A percentile compares a stretch with the other conserved stretches of the same genome.
phyloP scores from a whole-genome alignment of 2,113 vertebrate species.

The Ammodytes marinus region DNA sequence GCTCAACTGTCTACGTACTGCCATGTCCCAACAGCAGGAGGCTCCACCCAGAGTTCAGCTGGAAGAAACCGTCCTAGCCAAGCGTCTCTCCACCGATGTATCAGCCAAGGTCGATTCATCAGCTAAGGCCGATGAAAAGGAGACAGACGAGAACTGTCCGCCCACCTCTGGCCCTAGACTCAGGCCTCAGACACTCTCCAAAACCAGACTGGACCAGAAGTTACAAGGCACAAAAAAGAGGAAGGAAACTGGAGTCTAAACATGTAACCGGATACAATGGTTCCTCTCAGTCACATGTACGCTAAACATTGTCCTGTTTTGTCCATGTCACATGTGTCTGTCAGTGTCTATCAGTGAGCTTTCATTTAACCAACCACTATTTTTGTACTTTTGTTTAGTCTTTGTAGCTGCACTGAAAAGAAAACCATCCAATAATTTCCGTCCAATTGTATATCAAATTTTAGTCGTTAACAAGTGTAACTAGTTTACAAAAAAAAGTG shows the following conservation, averaged over 20 bases:
- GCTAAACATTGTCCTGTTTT: constrained; percentile 3
- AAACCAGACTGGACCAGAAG: constrained; percentile 72
- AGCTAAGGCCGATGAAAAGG: constrained; percentile 15
- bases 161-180: constrained; percentile 57
- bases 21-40: constrained; percentile 78
- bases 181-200: constrained; percentile 72
- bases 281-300: constrained; percentile 13
- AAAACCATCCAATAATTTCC: constrained; percentile 46
- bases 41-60: constrained; percentile 25
- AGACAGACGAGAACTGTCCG: constrained; percentile 71
- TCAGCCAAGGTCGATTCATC: constrained; percentile 31
- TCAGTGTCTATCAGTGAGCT: not conserved
- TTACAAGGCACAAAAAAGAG: constrained; percentile 64
- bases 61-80: constrained; percentile 2
- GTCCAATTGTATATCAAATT: constrained; percentile 61
- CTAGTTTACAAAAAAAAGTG: constrained; percentile 63
- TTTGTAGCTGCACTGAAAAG: constrained; percentile 57
- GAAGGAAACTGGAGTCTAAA: constrained; percentile 79
- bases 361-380: constrained; percentile 33
- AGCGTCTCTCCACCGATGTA: constrained; percentile 45
- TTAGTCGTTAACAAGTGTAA: constrained; percentile 38
- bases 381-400: constrained; percentile 34
- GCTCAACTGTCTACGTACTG: constrained; percentile 91
- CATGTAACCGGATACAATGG: not conserved
- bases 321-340: not conserved